Evolutionary conservation across 64 coral and sea anemone species (phyloP).

Genomic region (Montipora efflorescens): DNA sequence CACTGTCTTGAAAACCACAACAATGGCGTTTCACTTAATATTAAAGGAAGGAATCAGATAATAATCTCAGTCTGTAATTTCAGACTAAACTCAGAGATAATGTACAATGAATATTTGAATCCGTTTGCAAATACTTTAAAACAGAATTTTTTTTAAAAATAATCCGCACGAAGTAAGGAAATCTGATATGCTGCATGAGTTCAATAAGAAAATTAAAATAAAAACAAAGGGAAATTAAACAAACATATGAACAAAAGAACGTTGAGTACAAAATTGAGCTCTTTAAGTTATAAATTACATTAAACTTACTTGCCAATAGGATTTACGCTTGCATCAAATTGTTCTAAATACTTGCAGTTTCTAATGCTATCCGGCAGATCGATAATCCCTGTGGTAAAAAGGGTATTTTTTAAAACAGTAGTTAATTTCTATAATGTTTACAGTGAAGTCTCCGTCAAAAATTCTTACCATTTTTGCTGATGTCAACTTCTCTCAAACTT

Average conservation of each 20-base stretch:
- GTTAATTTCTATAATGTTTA: no score
- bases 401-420: background rate
- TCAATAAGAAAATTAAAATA: background rate
- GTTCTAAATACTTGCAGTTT: slow-evolving; percentile 82
- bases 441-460: no score
- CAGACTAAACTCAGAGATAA: background rate
- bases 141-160: background rate
- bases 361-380: slow-evolving; percentile 95
- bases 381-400: slow-evolving; percentile 79
- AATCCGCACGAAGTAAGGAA: background rate
- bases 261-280: background rate
- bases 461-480: slow-evolving; percentile 92
- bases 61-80: no score
- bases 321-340: slow-evolving; percentile 97
- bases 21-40: no score
- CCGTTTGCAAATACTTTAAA: background rate
- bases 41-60: no score
- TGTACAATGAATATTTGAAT: background rate
- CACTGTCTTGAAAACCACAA: no score
- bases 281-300: background rate
- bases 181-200: background rate
- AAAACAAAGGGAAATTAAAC: background rate
- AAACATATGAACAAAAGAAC: background rate
- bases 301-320: slow-evolving; percentile 92
- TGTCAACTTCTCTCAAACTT: slow-evolving; percentile 84